Percentiles rank a stretch among this genome's conserved stretches.
These are phyloP conservation scores for Coreoperca whiteheadi DNA, from an alignment of 2,113 vertebrate species.

Conservation along the genomic window DNA sequence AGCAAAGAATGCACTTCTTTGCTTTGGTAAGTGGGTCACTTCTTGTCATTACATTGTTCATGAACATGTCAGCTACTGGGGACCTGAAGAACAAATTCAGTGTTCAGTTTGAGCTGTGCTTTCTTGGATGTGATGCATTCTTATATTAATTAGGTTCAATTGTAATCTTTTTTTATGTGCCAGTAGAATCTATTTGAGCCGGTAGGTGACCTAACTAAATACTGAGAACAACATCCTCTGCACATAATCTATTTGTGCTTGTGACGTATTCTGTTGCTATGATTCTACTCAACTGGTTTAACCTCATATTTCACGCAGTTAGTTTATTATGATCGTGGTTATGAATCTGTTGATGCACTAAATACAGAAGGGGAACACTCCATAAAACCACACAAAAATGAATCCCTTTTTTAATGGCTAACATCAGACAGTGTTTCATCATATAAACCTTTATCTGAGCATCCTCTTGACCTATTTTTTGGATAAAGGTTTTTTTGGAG, in stretches of 20 bases:
- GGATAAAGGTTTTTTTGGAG: conserved; percentile 1
- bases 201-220: not conserved
- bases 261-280: not conserved
- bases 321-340: not conserved
- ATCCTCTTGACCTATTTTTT: conserved; percentile 29
- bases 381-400: not conserved
- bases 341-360: not conserved
- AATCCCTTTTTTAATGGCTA: not conserved
- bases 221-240: not conserved
- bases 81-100: not conserved
- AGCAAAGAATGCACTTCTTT: not conserved
- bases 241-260: not conserved
- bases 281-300: not conserved
- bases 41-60: not conserved
- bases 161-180: not conserved
- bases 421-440: conserved; percentile 3
- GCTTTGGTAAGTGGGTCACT: not conserved
- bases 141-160: not conserved
- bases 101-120: not conserved
- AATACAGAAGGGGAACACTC: not conserved
- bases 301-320: not conserved
- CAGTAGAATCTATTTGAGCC: not conserved
- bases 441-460: conserved; percentile 6
- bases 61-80: not conserved
- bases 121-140: not conserved